Base-by-base conservation (phyloP, 1,140 invertebrate species). In the Paralvinella palmiformis region DNA sequence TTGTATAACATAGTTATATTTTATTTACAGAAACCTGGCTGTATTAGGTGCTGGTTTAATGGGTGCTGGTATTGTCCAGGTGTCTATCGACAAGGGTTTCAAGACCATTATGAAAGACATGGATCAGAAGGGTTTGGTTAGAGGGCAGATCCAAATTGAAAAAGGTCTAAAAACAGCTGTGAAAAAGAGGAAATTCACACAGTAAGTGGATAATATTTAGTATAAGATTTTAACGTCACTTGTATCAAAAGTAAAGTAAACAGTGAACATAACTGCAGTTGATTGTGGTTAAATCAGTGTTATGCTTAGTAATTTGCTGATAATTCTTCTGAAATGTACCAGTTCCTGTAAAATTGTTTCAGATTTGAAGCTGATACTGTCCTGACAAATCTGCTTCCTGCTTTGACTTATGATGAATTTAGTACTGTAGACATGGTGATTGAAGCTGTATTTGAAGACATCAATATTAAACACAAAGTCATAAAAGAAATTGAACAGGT, bases 371-470 rank as follows among this genome's bases (percentile, higher is more conserved):
- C 86, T 67, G 92, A 98, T 73, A 85, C 86, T 59, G 87, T 86
- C 59, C 71, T 96, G 61, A 85, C 94, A 0, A 88, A 89, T 69
- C 82, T 99, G 3, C 78, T 88, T 29, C 84, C 90, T 24, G 93
- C 94, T 4, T 78, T 96, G 22, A 83, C 86, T 48, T 99, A 98
- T 77, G 83, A 87, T n/a, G 84, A 87, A 57, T 95, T 99, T 71
- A 89, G 89, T 70, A 87, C 90, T 63, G 86, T 86, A 56, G 96
- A 99, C 81, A 89, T 99, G 75, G 89, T 99, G 0, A 96, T 99
- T 72, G 97, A 99, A 84, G 97, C 97, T 59, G 96, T 99, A 3
- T 99, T 99, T 82, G 97, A 99, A 82, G 92, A 99, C 81, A 83
- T 99, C 50, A 88, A 86, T 62, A 86, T 98, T 53, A 99, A 99